Percentiles rank a stretch among this genome's conserved stretches.
Evolutionary conservation across 1,140 invertebrate species (phyloP).

Genomic region (Leptinotarsa texana): DNA sequence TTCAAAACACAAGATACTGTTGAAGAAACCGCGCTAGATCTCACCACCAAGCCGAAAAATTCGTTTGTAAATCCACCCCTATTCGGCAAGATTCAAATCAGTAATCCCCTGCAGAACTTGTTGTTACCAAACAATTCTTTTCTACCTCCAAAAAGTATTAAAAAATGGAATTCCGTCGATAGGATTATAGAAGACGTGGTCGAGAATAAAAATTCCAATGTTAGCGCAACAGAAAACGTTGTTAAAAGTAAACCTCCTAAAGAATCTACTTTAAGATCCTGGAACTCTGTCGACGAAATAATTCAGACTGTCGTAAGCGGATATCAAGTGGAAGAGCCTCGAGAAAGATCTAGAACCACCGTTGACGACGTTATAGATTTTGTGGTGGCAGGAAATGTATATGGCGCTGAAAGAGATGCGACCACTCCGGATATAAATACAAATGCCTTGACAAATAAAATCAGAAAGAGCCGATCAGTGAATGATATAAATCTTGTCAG

Average conservation of each 20-base stretch:
- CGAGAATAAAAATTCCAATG: constrained; percentile 23
- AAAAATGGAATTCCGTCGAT: constrained; percentile 21
- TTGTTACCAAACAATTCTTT: not conserved
- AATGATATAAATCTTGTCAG: not conserved
- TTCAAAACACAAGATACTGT: constrained; percentile 25
- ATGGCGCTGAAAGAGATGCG: not conserved
- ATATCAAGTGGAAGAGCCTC: constrained; percentile 4
- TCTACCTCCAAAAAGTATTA: not conserved
- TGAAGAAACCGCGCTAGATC: constrained; percentile 39
- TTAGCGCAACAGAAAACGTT: constrained; percentile 25
- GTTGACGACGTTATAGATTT: constrained; percentile 41
- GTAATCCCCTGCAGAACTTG: not conserved
- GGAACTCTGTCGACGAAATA: constrained; percentile 35
- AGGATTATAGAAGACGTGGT: constrained; percentile 30
- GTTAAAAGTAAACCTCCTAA: constrained; percentile 9
- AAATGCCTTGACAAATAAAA: constrained; percentile 4
- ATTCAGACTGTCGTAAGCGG: constrained; percentile 37
- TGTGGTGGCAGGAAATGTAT: constrained; percentile 30
- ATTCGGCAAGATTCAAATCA: not conserved
- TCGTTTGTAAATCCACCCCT: not conserved
- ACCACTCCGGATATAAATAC: constrained; percentile 2
- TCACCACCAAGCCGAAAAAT: constrained; percentile 35
- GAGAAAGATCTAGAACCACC: constrained; percentile 21
- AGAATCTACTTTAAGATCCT: constrained; percentile 5
- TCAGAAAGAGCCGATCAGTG: not conserved